Conservation (phyloP, 1,140 invertebrate genomes). For the Marisa cornuarietis region DNA sequence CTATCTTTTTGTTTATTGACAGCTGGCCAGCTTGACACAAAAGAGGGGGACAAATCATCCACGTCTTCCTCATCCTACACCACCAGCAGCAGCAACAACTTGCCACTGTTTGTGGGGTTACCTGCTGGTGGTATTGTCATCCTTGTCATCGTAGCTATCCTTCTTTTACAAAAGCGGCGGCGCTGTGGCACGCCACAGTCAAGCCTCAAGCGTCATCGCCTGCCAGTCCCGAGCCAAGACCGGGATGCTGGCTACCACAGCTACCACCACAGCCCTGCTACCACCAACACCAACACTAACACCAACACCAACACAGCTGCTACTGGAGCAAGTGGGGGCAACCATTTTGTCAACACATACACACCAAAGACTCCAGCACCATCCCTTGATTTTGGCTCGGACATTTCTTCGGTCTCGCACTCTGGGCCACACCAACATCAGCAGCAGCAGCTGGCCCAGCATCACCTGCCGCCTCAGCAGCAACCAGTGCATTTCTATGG, state of each 20-base stretch:
- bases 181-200: slow-evolving; percentile 30
- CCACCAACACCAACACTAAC: slow-evolving; percentile 32
- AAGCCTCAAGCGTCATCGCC: slow-evolving; percentile 37
- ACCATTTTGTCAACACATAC: slow-evolving; percentile 30
- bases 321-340: slow-evolving; percentile 34
- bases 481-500: slow-evolving; percentile 26
- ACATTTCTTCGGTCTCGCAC: slow-evolving; percentile 59
- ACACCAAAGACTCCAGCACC: slow-evolving; percentile 43
- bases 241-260: slow-evolving; percentile 38
- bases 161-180: slow-evolving; percentile 43
- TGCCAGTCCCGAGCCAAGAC: slow-evolving; percentile 55
- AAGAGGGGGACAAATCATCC: background rate
- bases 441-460: slow-evolving; percentile 29
- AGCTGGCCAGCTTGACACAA: background rate
- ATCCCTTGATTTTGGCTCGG: slow-evolving; percentile 56
- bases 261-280: slow-evolving; percentile 30
- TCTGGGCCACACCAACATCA: slow-evolving; percentile 42
- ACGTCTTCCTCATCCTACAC: slow-evolving; percentile 1
- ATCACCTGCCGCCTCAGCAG: slow-evolving; percentile 7
- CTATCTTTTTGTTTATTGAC: background rate
- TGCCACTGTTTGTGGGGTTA: slow-evolving; percentile 55
- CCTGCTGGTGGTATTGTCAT: slow-evolving; percentile 46
- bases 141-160: slow-evolving; percentile 45
- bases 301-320: slow-evolving; percentile 28
- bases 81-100: slow-evolving; percentile 30